Evolutionary conservation across 2,797 vertebrate genomes (phyloP).

Genomic region (Acrossocheilus wenchowensis): DNA sequence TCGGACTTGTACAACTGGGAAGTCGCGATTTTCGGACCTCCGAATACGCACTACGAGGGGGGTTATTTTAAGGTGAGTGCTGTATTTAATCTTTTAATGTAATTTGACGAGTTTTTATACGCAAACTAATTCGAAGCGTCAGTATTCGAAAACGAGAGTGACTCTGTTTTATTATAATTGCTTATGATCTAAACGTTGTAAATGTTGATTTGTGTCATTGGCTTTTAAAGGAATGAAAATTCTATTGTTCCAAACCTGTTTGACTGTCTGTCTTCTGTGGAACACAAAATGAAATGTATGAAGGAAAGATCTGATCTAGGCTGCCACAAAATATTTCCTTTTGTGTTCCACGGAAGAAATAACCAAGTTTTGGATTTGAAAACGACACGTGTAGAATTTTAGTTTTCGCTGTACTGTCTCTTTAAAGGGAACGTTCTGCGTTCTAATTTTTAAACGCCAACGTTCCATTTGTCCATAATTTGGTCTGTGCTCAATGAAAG

Average conservation of each 20-base stretch:
- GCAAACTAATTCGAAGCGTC: neutral
- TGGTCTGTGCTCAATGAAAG: neutral
- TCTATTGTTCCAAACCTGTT: neutral
- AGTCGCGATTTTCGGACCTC: constrained; percentile 96
- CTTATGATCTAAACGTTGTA: neutral
- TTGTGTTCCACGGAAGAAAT: neutral
- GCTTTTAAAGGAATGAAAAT: neutral
- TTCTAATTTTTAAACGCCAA: neutral
- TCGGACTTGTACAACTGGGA: constrained; percentile 98
- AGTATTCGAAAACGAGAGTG: neutral
- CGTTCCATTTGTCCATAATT: neutral
- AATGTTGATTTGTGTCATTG: neutral
- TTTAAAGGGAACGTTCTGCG: neutral
- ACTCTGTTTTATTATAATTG: neutral
- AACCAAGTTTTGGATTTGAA: neutral
- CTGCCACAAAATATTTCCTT: neutral
- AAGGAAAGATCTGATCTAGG: neutral
- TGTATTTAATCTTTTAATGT: neutral
- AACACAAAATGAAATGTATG: neutral
- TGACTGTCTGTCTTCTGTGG: neutral
- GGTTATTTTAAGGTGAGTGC: constrained; percentile 91
- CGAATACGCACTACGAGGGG: constrained; percentile 94
- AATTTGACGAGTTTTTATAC: neutral
- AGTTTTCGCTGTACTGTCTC: neutral
- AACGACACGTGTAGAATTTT: neutral